These are phyloP conservation scores for Urocyon cinereoargenteus DNA, from an alignment of 2,797 vertebrate genomes.

Conservation along the genomic window DNA sequence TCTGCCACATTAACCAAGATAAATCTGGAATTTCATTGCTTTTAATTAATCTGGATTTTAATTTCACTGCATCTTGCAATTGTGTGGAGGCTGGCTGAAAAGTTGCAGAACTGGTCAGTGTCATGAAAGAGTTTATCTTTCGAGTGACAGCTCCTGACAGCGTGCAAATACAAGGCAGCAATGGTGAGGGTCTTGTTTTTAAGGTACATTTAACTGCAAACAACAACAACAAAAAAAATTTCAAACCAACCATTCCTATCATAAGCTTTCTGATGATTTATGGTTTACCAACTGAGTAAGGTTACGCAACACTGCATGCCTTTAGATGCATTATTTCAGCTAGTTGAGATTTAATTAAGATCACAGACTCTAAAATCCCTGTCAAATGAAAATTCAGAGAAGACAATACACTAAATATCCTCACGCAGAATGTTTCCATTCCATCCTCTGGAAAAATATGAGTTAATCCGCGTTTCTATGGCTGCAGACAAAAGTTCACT, in stretches of 20 bases:
- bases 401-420: constrained; percentile 95
- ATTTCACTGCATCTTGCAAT: constrained; percentile 79
- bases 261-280: constrained; percentile 91
- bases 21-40: constrained; percentile 71
- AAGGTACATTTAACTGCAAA: constrained; percentile 83
- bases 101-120: constrained; percentile 83
- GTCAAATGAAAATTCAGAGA: constrained; percentile 94
- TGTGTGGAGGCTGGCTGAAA: constrained; percentile 75
- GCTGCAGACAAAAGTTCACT: constrained; percentile 95
- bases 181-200: constrained; percentile 69
- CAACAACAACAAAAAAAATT: constrained; percentile 82
- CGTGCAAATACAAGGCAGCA: constrained; percentile 66
- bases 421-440: constrained; percentile 93
- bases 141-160: constrained; percentile 74
- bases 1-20: constrained; percentile 25
- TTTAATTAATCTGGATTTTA: constrained; percentile 81
- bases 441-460: constrained; percentile 91
- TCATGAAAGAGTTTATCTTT: constrained; percentile 74
- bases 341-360: constrained; percentile 99
- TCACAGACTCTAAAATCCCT: constrained; percentile 96
- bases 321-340: constrained; percentile 94
- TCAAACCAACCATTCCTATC: constrained; percentile 87
- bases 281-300: constrained; percentile 91
- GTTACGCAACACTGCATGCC: constrained; percentile 93
- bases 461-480: constrained; percentile 96